Evolutionary conservation across 2,888 invertebrate species (phyloP).

Genomic region (Luperina nickerlii): DNA sequence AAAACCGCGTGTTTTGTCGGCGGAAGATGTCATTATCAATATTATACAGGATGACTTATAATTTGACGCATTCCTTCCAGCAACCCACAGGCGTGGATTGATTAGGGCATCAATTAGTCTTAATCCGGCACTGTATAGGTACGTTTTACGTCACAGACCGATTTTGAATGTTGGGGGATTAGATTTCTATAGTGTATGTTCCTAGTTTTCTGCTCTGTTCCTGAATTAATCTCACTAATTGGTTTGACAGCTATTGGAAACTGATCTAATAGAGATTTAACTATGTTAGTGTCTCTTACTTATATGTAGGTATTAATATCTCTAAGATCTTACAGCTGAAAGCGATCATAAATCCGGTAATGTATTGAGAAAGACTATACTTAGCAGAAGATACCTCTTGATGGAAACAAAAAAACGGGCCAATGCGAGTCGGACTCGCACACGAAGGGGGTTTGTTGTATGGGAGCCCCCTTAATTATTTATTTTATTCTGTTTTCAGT

Average conservation of each 20-base stretch:
- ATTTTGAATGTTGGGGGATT: background rate
- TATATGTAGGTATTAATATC: background rate
- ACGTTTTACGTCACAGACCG: constrained; percentile 13
- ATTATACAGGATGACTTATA: no score
- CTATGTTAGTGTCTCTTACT: background rate
- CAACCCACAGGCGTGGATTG: no score
- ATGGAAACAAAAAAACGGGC: no score
- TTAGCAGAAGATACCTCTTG: background rate
- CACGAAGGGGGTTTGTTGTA: no score
- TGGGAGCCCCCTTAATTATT: no score
- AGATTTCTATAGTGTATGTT: background rate
- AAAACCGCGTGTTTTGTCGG: no score
- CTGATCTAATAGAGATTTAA: background rate
- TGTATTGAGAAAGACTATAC: background rate
- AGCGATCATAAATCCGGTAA: background rate
- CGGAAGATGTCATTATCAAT: no score
- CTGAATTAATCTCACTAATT: background rate
- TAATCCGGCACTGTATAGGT: no score
- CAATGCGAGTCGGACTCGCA: no score
- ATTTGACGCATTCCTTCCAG: no score
- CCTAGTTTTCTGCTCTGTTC: background rate
- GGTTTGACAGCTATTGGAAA: background rate
- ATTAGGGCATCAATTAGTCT: no score
- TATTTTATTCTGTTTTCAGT: no score
- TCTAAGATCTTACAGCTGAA: background rate